phyloP scores from a whole-genome alignment of 2,797 vertebrate genomes.

The Saxicola maurus region DNA sequence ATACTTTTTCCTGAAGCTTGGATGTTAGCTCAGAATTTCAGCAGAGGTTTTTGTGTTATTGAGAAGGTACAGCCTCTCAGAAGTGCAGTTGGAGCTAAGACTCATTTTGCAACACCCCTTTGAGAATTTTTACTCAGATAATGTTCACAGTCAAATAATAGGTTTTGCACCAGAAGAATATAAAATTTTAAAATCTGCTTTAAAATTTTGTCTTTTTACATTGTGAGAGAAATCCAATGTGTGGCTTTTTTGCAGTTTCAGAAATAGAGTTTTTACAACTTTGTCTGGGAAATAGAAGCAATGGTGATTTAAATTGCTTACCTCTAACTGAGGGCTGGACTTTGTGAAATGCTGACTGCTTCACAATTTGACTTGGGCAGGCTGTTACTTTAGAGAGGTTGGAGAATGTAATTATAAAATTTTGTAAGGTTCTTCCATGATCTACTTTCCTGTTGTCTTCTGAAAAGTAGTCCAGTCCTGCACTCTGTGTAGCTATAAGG shows the following conservation, averaged over 20 bases:
- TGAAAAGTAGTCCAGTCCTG: neutral
- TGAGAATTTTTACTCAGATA: neutral
- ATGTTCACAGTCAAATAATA: neutral
- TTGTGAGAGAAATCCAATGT: neutral
- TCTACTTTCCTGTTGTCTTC: neutral
- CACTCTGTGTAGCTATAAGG: neutral
- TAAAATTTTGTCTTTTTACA: neutral
- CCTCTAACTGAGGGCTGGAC: neutral
- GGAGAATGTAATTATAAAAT: neutral
- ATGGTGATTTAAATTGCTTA: neutral
- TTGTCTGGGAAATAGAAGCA: neutral
- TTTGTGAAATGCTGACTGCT: neutral
- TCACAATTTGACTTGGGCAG: neutral
- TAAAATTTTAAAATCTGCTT: neutral
- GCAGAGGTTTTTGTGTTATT: neutral
- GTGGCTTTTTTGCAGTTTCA: neutral
- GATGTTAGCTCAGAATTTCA: neutral
- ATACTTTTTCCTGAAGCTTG: neutral
- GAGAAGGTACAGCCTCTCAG: neutral
- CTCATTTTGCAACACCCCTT: neutral
- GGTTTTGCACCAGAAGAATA: neutral
- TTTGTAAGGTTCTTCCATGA: neutral
- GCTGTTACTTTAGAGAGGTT: neutral
- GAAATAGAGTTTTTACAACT: neutral
- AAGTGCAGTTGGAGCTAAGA: neutral